phyloP scores from a whole-genome alignment of 2,797 vertebrate species.

The Pipistrellus kuhlii region DNA sequence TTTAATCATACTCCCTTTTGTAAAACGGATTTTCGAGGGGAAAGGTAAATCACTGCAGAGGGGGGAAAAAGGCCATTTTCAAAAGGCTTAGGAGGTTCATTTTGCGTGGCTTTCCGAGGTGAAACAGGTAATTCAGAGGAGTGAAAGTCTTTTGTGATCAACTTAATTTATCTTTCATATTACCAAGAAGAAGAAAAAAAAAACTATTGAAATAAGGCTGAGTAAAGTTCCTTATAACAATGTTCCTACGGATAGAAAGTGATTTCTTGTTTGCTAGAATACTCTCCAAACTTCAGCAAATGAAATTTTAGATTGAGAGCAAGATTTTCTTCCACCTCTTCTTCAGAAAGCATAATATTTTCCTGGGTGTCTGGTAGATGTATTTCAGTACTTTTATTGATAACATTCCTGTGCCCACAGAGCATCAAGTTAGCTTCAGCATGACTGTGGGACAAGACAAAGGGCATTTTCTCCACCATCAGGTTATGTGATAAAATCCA shows the following conservation, averaged over 20 bases:
- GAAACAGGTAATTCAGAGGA: constrained; percentile 89
- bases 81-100: constrained; percentile 92
- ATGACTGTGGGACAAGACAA: neutral
- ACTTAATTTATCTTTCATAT: constrained; percentile 87
- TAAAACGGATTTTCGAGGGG: constrained; percentile 91
- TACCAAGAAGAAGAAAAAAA: constrained; percentile 71
- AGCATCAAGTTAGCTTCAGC: neutral
- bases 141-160: constrained; percentile 88
- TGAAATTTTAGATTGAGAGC: constrained; percentile 76
- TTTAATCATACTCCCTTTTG: constrained; percentile 90
- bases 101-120: constrained; percentile 91
- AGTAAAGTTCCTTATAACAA: constrained; percentile 85
- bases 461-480: neutral
- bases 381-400: constrained; percentile 71
- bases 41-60: constrained; percentile 95
- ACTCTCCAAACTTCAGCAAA: constrained; percentile 71
- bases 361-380: constrained; percentile 55
- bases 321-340: constrained; percentile 77
- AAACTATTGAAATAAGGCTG: constrained; percentile 83
- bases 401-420: neutral
- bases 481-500: neutral
- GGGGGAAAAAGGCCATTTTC: constrained; percentile 91
- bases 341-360: constrained; percentile 66
- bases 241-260: constrained; percentile 57
- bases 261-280: constrained; percentile 79